Evolutionary conservation across 2,888 invertebrate species (phyloP), one percentile per base, ranked within the genome.

Genomic region (Petrolisthes cinctipes): DNA sequence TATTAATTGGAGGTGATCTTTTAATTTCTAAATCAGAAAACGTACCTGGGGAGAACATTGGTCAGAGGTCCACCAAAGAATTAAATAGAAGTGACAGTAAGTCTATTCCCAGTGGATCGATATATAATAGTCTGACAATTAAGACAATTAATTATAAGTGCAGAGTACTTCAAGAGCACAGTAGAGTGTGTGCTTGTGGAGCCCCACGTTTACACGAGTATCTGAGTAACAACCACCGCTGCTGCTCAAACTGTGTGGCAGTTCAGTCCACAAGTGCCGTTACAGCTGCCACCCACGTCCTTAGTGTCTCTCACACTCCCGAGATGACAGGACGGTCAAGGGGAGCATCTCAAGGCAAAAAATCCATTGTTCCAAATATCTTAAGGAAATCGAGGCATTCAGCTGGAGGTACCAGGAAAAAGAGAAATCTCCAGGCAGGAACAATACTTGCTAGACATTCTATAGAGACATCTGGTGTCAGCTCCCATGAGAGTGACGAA

Each of bases 171-270:
- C 85, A 83, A 14, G 73, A 86, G n/a, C 89, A 89, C 20, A 84
- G 81, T 51, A 57, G 57, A 9, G 78, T 66, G 68, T 89, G 89
- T 82, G 57, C 37, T 54, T 89, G 89, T 78, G 54, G 57, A 20
- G 86, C 86, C 23, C 89, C 89, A 17, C 80, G 89, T 51, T 86
- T 89, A 51, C 89, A 89, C 61, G 81, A 86, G 20, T 89, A 89
- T 66, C 76, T 89, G n/a, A 81, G 61, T 14, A 76, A 14, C 20
- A 81, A 20, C 20, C 89, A 89, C 68, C 75, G 82, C 51, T 89
- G 89, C 20, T 51, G 68, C 20, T 37, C 71, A 14, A 51, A 51
- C 37, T 83, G 83, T 57, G 83, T 79, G 17, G 66, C 23, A 57
- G 80, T 9, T 17, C 66, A 61, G 66, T 17, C 66, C 66, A 4